Evolutionary conservation across 1,140 invertebrate genomes (phyloP), one percentile per base, ranked within the genome.

Genomic region (Melitaea cinxia): DNA sequence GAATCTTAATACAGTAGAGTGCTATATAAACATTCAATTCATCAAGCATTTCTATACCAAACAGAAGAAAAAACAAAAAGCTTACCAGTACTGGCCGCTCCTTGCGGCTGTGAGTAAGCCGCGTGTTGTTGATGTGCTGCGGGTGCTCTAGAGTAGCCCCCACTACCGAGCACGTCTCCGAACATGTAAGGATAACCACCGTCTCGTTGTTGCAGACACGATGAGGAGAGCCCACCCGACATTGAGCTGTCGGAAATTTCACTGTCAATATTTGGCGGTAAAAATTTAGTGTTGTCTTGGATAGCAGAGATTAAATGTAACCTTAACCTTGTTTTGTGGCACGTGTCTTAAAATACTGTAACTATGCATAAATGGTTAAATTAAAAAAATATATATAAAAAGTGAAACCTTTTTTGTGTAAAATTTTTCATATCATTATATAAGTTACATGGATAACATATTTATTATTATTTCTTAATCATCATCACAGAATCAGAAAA

Each of bases 171-270:
- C 45, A 95, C 95, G 94, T 77, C 98, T 91, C 97, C 96, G 91
- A 98, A 96, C 95, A 98, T 98, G 77, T 90, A 90, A 6, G 97
- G 96, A 91, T 98, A 98, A 61, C 94, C 94, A 61, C 93, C 92
- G 70, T 97, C 93, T n/a, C 96, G 93, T 91, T 97, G 96, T 89
- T 98, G 97, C 59, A 98, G 93, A 88, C 97, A 98, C 80, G 96
- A 96, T 68, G 95, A 94, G 70, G 95, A 93, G 93, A 97, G 95
- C 56, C 95, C 95, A 73, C 95, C 94, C 77, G 95, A 94, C 96
- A 97, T 97, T 35, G 95, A 95, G 89, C 95, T 96, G 93, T 67
- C 88, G 90, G 68, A 75, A 72, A 73, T 47, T 49, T 39, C 45
- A 73, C 70, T 76, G 53, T 71, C 55, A 75, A 59, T 73, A 33